Conservation (phyloP, 2,888 invertebrate species). For the Augiades crinisus region DNA sequence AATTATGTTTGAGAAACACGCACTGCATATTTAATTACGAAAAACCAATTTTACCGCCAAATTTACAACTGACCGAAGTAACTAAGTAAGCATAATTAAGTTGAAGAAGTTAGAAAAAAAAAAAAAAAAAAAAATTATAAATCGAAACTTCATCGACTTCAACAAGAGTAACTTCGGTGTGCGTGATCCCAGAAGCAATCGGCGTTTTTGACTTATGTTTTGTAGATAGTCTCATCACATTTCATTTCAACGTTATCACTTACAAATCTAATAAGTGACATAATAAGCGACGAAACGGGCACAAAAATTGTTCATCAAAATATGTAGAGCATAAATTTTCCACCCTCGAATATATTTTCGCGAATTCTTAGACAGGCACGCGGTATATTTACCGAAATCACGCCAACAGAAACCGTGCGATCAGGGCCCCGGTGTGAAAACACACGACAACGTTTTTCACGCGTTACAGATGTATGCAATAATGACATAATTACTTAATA, state of each 20-base stretch:
- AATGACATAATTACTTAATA: conserved; percentile 6
- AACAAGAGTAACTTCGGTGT: too few relatives aligned
- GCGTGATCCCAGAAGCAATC: too few relatives aligned
- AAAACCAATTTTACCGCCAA: too few relatives aligned
- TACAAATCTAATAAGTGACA: neutral
- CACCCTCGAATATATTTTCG: conserved; percentile 15
- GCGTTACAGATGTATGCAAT: neutral
- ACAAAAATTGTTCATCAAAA: neutral
- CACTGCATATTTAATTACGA: too few relatives aligned
- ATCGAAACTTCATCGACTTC: too few relatives aligned
- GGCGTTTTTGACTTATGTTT: too few relatives aligned
- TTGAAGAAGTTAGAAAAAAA: too few relatives aligned
- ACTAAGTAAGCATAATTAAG: too few relatives aligned
- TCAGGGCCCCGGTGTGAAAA: neutral
- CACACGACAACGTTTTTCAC: conserved; percentile 12
- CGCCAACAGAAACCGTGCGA: conserved; percentile 2
- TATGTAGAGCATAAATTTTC: conserved; percentile 14
- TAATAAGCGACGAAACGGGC: neutral
- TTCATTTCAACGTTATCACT: neutral
- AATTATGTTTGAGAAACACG: too few relatives aligned
- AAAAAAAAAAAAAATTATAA: too few relatives aligned
- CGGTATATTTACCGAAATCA: conserved; percentile 19
- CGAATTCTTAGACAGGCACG: conserved; percentile 3
- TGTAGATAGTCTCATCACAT: too few relatives aligned
- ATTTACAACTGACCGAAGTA: too few relatives aligned